Conservation (phyloP, 37 sponge, comb jelly and placozoan genomes). For the Axinella damicornis region DNA sequence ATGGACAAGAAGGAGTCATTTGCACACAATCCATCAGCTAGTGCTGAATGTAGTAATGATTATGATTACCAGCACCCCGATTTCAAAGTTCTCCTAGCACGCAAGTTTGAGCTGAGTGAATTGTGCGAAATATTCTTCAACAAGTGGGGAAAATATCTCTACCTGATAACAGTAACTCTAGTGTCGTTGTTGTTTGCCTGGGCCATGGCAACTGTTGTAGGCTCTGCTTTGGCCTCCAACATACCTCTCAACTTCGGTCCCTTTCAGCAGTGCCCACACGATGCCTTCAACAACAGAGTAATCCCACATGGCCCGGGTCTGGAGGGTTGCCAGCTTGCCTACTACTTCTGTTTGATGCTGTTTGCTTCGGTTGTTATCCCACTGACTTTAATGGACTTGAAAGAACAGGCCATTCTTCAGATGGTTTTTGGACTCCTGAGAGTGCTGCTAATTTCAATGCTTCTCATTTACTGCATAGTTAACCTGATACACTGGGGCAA, state of each 20-base stretch:
- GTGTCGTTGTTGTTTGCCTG: slow-evolving; percentile 49
- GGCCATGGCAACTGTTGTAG: slow-evolving; percentile 71
- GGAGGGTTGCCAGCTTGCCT: slow-evolving; percentile 50
- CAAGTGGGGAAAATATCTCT: slow-evolving; percentile 20
- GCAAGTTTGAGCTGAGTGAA: slow-evolving; percentile 83
- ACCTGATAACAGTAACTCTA: slow-evolving; percentile 35
- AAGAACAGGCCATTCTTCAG: slow-evolving; percentile 77
- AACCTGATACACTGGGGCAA: background rate
- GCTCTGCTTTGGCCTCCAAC: slow-evolving; percentile 75
- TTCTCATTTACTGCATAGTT: slow-evolving; percentile 66
- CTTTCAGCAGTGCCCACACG: slow-evolving; percentile 37
- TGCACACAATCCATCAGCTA: background rate
- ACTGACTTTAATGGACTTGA: slow-evolving; percentile 65
- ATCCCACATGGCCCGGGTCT: slow-evolving; percentile 65
- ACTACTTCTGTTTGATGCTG: slow-evolving; percentile 72
- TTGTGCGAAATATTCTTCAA: slow-evolving; percentile 49
- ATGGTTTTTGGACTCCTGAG: slow-evolving; percentile 57
- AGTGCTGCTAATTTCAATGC: slow-evolving; percentile 60
- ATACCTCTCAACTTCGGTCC: slow-evolving; percentile 60
- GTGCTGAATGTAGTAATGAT: slow-evolving; percentile 17
- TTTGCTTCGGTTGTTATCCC: slow-evolving; percentile 68
- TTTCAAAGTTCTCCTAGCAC: slow-evolving; percentile 23
- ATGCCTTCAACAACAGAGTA: slow-evolving; percentile 49
- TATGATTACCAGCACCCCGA: slow-evolving; percentile 6
- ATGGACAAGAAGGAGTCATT: too few species aligned